Percentiles rank a stretch among this genome's conserved stretches.
These are phyloP conservation scores for Amblyopsis hoosieri DNA, from an alignment of 2,797 vertebrate genomes.

Conservation along the genomic window DNA sequence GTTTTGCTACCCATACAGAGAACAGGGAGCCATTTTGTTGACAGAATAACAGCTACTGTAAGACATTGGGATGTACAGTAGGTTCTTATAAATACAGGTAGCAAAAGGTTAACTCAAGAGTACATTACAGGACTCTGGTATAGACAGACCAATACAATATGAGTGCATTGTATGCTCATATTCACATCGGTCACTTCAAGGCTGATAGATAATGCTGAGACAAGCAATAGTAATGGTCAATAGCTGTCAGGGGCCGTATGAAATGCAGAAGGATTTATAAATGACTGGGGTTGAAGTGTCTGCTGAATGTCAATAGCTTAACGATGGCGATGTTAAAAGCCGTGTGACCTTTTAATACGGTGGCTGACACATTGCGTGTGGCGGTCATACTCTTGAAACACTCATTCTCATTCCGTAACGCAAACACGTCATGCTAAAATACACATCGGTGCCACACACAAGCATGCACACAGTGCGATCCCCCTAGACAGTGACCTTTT, in stretches of 20 bases:
- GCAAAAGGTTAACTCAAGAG: slow-evolving; percentile 42
- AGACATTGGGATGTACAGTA: background rate
- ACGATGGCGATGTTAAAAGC: slow-evolving; percentile 19
- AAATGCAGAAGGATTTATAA: slow-evolving; percentile 37
- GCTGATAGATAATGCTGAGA: slow-evolving; percentile 22
- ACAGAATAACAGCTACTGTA: background rate
- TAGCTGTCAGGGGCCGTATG: slow-evolving; percentile 37
- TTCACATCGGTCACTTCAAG: slow-evolving; percentile 36
- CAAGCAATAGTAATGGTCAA: slow-evolving; percentile 35
- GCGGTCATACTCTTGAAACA: background rate
- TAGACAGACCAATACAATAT: slow-evolving; percentile 10
- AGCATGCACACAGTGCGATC: background rate
- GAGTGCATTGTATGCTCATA: background rate
- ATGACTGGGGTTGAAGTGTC: slow-evolving; percentile 3
- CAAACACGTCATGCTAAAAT: background rate
- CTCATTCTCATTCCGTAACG: background rate
- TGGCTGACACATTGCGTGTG: background rate
- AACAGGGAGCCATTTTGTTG: slow-evolving; percentile 6
- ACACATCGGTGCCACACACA: slow-evolving; percentile 2
- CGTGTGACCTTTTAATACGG: slow-evolving; percentile 3
- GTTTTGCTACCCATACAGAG: slow-evolving; percentile 40
- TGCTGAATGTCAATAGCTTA: slow-evolving; percentile 19
- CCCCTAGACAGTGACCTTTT: slow-evolving; percentile 1
- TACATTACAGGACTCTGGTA: slow-evolving; percentile 62
- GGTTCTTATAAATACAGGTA: slow-evolving; percentile 32